Conservation (phyloP, 1,140 invertebrate genomes). For the Yoshiicerus persimilis region DNA sequence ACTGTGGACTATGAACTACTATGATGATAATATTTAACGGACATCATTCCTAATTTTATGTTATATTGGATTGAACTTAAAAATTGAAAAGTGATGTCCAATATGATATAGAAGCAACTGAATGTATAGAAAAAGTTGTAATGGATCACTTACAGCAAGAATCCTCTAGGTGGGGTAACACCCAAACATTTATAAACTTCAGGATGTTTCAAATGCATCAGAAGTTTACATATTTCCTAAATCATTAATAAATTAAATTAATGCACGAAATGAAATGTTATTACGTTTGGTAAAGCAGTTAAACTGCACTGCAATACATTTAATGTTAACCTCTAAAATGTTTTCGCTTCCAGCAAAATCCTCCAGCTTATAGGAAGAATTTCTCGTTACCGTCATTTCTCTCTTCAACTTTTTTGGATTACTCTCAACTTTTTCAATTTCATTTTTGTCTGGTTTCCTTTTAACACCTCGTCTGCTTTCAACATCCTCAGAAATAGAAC, state of each 20-base stretch:
- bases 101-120: no score
- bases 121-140: not conserved
- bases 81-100: no score
- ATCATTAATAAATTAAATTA: not conserved
- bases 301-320: constrained; percentile 35
- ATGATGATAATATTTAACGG: no score
- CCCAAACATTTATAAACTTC: constrained; percentile 78
- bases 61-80: no score
- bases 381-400: constrained; percentile 44
- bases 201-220: constrained; percentile 80
- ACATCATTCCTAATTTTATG: no score
- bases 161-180: constrained; percentile 76
- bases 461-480: not conserved
- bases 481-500: not conserved
- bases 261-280: no score
- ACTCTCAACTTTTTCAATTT: not conserved
- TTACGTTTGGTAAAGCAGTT: constrained; percentile 48
- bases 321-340: constrained; percentile 59
- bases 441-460: constrained; percentile 20
- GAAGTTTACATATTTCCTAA: constrained; percentile 73
- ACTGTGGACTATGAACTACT: no score
- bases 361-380: constrained; percentile 64
- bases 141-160: constrained; percentile 52
- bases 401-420: constrained; percentile 49
- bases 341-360: constrained; percentile 75